phyloP scores from a whole-genome alignment of 2,888 invertebrate species.

The Napeogenes inachia region DNA sequence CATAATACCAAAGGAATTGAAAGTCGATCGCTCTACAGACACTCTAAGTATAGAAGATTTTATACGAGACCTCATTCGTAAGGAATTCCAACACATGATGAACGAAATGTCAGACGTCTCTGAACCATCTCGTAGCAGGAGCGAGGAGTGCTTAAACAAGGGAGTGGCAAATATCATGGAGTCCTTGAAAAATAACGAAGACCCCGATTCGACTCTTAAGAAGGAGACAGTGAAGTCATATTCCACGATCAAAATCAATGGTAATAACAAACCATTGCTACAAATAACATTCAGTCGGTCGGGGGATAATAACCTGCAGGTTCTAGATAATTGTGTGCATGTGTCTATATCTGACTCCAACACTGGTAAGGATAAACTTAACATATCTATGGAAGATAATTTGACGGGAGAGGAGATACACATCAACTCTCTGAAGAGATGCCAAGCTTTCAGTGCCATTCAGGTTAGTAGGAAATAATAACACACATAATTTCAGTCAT shows the following conservation, averaged over 20 bases:
- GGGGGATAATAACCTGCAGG: constrained; percentile 65
- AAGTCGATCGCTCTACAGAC: constrained; percentile 62
- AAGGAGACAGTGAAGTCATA: constrained; percentile 54
- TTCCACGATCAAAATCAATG: constrained; percentile 65
- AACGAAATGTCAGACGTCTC: constrained; percentile 52
- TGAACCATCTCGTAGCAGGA: constrained; percentile 34
- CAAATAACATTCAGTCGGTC: constrained; percentile 62
- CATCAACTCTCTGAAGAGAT: constrained; percentile 61
- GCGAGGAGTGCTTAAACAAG: constrained; percentile 54
- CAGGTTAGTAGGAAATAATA: constrained; percentile 47
- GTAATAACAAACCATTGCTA: constrained; percentile 65
- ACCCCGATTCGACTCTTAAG: constrained; percentile 34
- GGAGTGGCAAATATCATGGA: constrained; percentile 61
- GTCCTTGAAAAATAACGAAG: constrained; percentile 44
- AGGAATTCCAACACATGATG: constrained; percentile 58
- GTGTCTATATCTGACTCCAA: constrained; percentile 58
- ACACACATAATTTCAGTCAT: neutral
- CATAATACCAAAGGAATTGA: constrained; percentile 36
- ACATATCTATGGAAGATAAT: constrained; percentile 51
- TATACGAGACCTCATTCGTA: constrained; percentile 62
- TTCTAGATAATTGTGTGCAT: constrained; percentile 65
- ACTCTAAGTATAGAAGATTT: constrained; percentile 65
- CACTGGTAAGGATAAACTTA: constrained; percentile 45
- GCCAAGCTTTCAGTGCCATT: constrained; percentile 73
- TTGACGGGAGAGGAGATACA: constrained; percentile 52